These are phyloP conservation scores for Ctenoplectra terminalis DNA, from an alignment of 1,140 invertebrate genomes.

Conservation along the genomic window DNA sequence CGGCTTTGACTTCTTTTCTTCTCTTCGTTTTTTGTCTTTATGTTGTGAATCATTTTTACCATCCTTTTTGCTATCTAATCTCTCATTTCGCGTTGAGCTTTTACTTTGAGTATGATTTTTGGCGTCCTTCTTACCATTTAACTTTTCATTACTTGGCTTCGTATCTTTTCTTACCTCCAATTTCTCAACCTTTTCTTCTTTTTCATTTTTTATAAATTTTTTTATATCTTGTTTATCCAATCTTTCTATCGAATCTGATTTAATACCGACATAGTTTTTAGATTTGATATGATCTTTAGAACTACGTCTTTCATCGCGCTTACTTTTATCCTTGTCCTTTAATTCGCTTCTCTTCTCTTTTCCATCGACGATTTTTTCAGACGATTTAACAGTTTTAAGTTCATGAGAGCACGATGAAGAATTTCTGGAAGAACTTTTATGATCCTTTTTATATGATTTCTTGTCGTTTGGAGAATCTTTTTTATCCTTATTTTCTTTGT, in stretches of 20 bases:
- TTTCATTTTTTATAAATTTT: conserved; percentile 60
- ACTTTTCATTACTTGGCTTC: conserved; percentile 61
- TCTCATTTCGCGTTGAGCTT: conserved; percentile 67
- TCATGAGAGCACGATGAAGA: conserved; percentile 64
- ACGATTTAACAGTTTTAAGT: conserved; percentile 55
- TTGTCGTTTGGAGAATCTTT: conserved; percentile 74
- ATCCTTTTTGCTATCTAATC: conserved; percentile 71
- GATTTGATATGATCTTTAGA: conserved; percentile 71
- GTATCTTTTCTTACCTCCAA: conserved; percentile 55
- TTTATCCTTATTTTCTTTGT: conserved; percentile 71
- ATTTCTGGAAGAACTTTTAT: conserved; percentile 73
- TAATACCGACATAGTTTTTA: conserved; percentile 55
- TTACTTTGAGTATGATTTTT: conserved; percentile 64
- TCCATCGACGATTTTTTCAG: conserved; percentile 65
- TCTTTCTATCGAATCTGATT: conserved; percentile 55
- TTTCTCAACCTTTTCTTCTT: conserved; percentile 59
- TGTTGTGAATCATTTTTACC: conserved; percentile 58
- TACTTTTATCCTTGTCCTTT: conserved; percentile 83
- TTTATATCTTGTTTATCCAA: conserved; percentile 52
- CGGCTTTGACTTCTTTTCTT: conserved; percentile 78
- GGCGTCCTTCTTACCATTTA: conserved; percentile 66
- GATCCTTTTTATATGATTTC: conserved; percentile 72
- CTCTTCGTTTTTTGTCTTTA: conserved; percentile 78
- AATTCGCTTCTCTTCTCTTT: conserved; percentile 75
- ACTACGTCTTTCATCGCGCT: conserved; percentile 65